A percentile compares a stretch with the other conserved stretches of the same genome.
Evolutionary conservation across 1,140 invertebrate species (phyloP).

Genomic region (Halyomorpha halys): DNA sequence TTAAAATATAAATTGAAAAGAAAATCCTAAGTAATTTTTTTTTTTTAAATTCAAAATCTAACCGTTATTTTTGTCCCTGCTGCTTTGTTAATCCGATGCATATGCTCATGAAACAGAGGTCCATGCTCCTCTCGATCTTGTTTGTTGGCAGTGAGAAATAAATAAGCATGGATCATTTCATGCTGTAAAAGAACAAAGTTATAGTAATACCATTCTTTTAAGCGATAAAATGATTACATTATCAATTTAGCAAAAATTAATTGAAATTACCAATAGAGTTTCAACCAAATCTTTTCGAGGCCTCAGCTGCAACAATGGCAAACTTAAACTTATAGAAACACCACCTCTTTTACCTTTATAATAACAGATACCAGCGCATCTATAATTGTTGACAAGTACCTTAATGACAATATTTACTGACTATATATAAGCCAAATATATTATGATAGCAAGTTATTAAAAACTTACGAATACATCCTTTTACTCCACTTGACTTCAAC

Average conservation of each 20-base stretch:
- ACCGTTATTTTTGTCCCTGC: constrained; percentile 83
- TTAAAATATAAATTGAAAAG: too few species aligned
- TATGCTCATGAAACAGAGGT: constrained; percentile 84
- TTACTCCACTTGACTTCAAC: constrained; percentile 90
- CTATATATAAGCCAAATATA: not conserved
- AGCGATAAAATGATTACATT: not conserved
- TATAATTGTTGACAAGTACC: constrained; percentile 34
- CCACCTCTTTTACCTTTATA: constrained; percentile 61
- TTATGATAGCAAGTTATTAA: not conserved
- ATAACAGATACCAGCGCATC: constrained; percentile 70
- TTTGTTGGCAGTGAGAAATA: constrained; percentile 76
- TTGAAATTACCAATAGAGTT: constrained; percentile 65
- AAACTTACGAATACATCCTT: constrained; percentile 77
- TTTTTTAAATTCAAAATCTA: constrained; percentile 33
- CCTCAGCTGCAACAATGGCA: constrained; percentile 79
- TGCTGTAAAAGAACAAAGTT: constrained; percentile 48
- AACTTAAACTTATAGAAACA: constrained; percentile 75
- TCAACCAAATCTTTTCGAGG: constrained; percentile 88
- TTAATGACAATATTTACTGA: not conserved
- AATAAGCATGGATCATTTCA: constrained; percentile 98
- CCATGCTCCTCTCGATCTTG: constrained; percentile 87
- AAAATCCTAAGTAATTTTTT: too few species aligned
- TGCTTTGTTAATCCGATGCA: constrained; percentile 81
- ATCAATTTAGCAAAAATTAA: not conserved
- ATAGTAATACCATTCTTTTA: constrained; percentile 19